Conservation (phyloP, 2,113 vertebrate species). For the Dryoscopus gambensis region DNA sequence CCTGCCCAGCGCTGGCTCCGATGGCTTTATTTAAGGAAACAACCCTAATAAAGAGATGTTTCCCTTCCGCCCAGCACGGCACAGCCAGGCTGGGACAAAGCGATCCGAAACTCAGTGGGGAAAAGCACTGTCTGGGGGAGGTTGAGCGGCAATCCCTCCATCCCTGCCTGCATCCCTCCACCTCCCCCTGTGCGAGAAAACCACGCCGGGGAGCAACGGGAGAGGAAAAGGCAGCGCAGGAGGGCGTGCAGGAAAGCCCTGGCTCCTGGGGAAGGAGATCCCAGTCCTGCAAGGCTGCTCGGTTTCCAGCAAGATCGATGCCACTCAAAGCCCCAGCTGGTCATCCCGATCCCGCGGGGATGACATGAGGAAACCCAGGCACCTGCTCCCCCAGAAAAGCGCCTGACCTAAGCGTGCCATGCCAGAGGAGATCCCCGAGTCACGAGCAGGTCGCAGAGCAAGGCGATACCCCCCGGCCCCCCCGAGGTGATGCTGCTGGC, state of each 20-base stretch:
- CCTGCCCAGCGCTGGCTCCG: background rate
- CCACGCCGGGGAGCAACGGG: background rate
- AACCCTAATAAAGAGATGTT: constrained; percentile 57
- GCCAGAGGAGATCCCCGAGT: constrained; percentile 44
- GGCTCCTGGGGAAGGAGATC: background rate
- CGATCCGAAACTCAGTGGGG: accelerated
- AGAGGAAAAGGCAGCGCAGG: background rate
- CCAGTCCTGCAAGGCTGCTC: background rate
- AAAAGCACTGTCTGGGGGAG: accelerated
- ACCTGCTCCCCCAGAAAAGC: constrained; percentile 26
- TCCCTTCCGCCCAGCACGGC: background rate
- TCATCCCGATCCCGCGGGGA: background rate
- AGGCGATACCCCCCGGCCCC: background rate
- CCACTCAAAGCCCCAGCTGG: background rate
- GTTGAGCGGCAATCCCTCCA: background rate
- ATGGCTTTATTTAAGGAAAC: constrained; percentile 60
- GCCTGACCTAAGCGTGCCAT: background rate
- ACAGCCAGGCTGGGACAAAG: background rate
- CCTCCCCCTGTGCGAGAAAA: accelerated
- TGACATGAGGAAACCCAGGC: background rate
- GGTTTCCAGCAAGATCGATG: constrained; percentile 20
- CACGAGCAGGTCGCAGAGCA: background rate
- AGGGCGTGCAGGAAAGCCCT: background rate
- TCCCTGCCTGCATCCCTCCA: background rate
- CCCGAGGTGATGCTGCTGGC: background rate